Evolutionary conservation across 1,140 invertebrate species (phyloP), one percentile per base, ranked within the genome.

Genomic region (Macrobrachium nipponense): DNA sequence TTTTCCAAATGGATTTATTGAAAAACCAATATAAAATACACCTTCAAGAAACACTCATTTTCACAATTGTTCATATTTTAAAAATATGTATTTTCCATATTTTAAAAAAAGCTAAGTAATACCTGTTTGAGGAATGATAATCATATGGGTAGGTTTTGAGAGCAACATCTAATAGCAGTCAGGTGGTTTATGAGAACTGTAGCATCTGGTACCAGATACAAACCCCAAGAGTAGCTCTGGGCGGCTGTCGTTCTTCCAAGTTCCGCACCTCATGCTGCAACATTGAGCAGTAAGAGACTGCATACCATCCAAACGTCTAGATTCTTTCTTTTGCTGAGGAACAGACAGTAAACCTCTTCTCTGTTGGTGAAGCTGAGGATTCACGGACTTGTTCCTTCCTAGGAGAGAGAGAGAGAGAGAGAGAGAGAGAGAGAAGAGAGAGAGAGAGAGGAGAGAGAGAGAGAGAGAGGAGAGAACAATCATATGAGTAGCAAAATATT

Each of bases 211-310:
- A 86, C 86, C n/a, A 89, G 76, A 61, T 88, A 86, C 20, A 86
- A 58, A n/a, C n/a, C 20, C 83, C 86, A 12, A 89, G 88, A n/a
- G 86, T 89, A 23, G 73, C 83, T n/a, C 81, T 51, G 15, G 51
- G 82, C 44, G 76, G 84, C 18, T 81, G 90, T 88, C 92, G 92
- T 70, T 91, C 93, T 90, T 96, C 95, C 70, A 96, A 89, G 77
- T 95, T 93, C 77, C 93, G 92, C 7, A 96, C 95, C 90, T 96
- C 95, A 11, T 95, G 94, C 88, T 95, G 94, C 5, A 96, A 90
- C 93, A 95, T 14, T 96, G 91, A 90, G 94, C 94, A 36, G 95
- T 95, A 95, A 96, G 95, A 73, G 93, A 93, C 90, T 93, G 93
- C 94, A 94, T 95, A 27, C 94, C 89, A 87, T 94, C 91, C 88